These are phyloP conservation scores for Pristionchus japonicus DNA, from an alignment of 2,888 invertebrate genomes.

Conservation along the genomic window DNA sequence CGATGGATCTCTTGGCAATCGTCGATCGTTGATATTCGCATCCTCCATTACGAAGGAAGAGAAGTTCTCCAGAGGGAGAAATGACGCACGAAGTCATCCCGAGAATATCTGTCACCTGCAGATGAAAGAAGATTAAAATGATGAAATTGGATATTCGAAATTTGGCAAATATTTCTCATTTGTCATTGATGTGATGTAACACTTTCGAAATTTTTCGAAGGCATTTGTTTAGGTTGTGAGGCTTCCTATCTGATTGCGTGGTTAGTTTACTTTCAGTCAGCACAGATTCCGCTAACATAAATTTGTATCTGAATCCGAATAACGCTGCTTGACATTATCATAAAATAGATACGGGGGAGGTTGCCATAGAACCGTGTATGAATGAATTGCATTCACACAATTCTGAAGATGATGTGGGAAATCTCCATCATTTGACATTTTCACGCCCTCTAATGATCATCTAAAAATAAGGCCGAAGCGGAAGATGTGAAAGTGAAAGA, in stretches of 20 bases:
- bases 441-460: not conserved
- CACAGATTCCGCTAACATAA: not conserved
- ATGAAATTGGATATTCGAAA: too few relatives aligned
- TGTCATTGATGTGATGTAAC: too few relatives aligned
- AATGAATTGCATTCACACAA: not conserved
- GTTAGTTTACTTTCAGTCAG: too few relatives aligned
- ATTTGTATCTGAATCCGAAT: not conserved
- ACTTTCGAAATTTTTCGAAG: too few relatives aligned
- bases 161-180: too few relatives aligned
- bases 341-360: not conserved
- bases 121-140: too few relatives aligned
- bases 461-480: too few relatives aligned
- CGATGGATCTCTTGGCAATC: constrained; percentile 35
- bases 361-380: not conserved
- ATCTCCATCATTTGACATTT: not conserved
- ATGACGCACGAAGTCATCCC: constrained; percentile 44
- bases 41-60: constrained; percentile 57
- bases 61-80: constrained; percentile 49
- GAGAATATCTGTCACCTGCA: constrained; percentile 46
- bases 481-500: too few relatives aligned
- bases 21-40: constrained; percentile 57
- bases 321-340: not conserved
- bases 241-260: too few relatives aligned
- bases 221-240: too few relatives aligned
- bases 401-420: not conserved